Evolutionary conservation across 1,140 invertebrate genomes (phyloP).

Genomic region (Chironomus striatipennis): DNA sequence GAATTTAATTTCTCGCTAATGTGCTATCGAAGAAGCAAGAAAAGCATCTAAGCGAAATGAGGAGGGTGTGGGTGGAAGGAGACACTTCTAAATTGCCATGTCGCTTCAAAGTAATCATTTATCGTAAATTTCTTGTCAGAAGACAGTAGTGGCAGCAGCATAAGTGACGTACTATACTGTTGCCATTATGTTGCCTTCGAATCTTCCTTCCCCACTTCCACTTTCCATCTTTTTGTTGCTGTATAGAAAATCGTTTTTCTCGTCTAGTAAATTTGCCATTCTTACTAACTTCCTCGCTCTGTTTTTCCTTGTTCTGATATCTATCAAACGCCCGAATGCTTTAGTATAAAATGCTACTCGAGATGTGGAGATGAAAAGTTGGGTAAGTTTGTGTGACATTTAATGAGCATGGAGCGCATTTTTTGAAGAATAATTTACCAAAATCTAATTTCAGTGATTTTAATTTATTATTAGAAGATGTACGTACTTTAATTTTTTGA

Average conservation of each 20-base stretch:
- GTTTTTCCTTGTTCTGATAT: not conserved
- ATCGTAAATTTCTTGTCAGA: slow-evolving; percentile 18
- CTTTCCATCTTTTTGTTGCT: not conserved
- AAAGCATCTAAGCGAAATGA: slow-evolving; percentile 16
- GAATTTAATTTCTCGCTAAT: slow-evolving; percentile 23
- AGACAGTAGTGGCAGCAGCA: not conserved
- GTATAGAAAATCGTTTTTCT: not conserved
- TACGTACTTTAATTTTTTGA: too few species aligned
- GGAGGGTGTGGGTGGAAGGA: not conserved
- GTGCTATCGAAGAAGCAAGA: not conserved
- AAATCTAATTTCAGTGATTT: too few species aligned
- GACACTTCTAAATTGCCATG: slow-evolving; percentile 18
- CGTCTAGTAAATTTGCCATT: not conserved
- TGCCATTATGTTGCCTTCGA: not conserved
- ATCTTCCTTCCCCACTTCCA: not conserved
- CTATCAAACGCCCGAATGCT: slow-evolving; percentile 6
- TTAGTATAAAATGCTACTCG: not conserved
- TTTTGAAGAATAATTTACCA: too few species aligned
- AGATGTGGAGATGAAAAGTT: too few species aligned
- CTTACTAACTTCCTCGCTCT: not conserved
- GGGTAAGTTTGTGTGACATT: too few species aligned
- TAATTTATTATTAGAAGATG: too few species aligned
- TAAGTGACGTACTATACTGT: not conserved
- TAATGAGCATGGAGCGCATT: too few species aligned
- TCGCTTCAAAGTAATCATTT: slow-evolving; percentile 20